Evolutionary conservation across 2,888 invertebrate species (phyloP).

Genomic region (Cordilura impudica): DNA sequence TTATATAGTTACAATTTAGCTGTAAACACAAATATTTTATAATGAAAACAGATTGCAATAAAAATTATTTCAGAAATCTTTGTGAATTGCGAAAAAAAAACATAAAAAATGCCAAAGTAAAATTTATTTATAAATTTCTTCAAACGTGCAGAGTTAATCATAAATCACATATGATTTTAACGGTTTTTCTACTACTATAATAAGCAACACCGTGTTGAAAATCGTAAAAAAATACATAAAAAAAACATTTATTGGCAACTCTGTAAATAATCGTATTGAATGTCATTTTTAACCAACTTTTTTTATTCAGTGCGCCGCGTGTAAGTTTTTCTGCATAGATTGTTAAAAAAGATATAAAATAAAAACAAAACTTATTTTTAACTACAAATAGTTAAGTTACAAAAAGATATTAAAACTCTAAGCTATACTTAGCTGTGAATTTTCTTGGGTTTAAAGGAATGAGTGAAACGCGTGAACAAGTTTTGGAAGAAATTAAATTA

Average conservation of each 20-base stretch:
- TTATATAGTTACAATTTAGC: slow-evolving; percentile 42
- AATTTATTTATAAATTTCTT: too few species aligned
- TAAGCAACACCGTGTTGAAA: too few species aligned
- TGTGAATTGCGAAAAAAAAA: not conserved
- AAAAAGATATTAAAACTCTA: not conserved
- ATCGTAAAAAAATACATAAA: too few species aligned
- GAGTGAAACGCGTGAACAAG: slow-evolving; percentile 79
- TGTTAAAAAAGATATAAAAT: slow-evolving; percentile 22
- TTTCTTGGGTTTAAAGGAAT: slow-evolving; percentile 67
- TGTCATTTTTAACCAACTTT: slow-evolving; percentile 33
- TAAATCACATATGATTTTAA: too few species aligned
- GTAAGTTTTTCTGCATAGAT: slow-evolving; percentile 33
- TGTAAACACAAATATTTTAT: slow-evolving; percentile 39
- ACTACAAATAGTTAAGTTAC: too few species aligned
- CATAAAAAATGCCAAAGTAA: too few species aligned
- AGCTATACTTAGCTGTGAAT: slow-evolving; percentile 1
- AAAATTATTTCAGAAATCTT: too few species aligned
- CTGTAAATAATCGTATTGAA: slow-evolving; percentile 1
- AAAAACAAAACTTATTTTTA: not conserved
- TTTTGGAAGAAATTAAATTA: slow-evolving; percentile 82
- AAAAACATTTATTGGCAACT: slow-evolving; percentile 6
- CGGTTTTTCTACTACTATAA: not conserved
- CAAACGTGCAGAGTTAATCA: too few species aligned
- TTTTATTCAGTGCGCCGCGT: slow-evolving; percentile 48
- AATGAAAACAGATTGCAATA: slow-evolving; percentile 33